Base-by-base conservation (phyloP, 2,797 vertebrate genomes). In the Sebastes vulpes region DNA sequence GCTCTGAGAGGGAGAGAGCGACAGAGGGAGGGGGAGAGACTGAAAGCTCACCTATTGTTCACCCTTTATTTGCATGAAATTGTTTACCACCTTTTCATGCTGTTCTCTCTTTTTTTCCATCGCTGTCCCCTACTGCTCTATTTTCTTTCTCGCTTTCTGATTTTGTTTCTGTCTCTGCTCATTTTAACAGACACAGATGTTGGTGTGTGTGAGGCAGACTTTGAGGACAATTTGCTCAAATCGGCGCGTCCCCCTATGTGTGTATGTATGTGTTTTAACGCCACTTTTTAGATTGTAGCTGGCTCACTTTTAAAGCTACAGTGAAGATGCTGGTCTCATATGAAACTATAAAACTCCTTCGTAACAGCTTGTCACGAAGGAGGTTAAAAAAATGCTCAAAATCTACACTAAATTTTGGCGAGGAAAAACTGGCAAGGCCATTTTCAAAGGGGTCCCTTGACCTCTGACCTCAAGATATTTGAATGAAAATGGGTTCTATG, bases 51-150 rank as follows among this genome's bases (percentile, higher is more conserved):
- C 90, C 91, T 91, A 93, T 94, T 94, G 91, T 95, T 94, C 93
- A 84, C 75, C 89, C 90, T 92, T 91, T 93, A 95, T 94, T 95
- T 95, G 93, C 93, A 95, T 94, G 88, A 92, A 94, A 95, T 94
- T 93, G 89, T 95, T 94, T 93, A 94, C 91, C 89, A 90, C 92
- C 91, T 93, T 92, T 94, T 92, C 89, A 93, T 86, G 87, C 91
- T 87, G 84, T 86, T 86, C 88, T 83, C 81, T 81, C 80, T 85
- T 93, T 81, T 60, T 89, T 76, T 75, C 76, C 73, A 48, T 79
- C 72, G 73, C 64, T 82, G 75, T 92, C 80, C 89, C 92, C 87
- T 75, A 83, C 82, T 86, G 89, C 80, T 92, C 83, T 72, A 82
- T 89, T 89, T 90, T 83, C 81, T 88, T 89, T 83, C 61, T 84